phyloP scores from a whole-genome alignment of 2,888 invertebrate species.

The Calliopum simillimum region DNA sequence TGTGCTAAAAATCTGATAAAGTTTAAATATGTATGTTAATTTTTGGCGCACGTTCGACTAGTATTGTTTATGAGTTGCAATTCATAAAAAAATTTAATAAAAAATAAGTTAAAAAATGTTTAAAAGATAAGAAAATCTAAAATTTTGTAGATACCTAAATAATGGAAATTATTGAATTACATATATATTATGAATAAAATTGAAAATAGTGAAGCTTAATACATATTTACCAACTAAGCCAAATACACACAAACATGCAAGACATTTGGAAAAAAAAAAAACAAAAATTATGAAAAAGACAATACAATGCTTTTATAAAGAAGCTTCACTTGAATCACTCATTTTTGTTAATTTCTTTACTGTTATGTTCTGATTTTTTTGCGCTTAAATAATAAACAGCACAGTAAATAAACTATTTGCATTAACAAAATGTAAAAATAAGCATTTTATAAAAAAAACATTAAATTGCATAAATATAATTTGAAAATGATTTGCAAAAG shows the following conservation, averaged over 20 bases:
- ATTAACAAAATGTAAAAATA: no score
- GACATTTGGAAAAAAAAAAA: neutral
- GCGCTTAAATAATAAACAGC: no score
- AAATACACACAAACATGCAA: neutral
- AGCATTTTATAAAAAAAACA: no score
- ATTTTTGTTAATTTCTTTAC: no score
- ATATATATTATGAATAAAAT: neutral
- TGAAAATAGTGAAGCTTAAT: no score
- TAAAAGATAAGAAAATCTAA: neutral
- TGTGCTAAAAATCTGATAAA: neutral
- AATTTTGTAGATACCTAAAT: slow-evolving; percentile 17
- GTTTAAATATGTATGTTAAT: neutral
- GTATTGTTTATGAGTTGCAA: slow-evolving; percentile 1
- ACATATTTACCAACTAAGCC: neutral
- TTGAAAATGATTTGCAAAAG: no score
- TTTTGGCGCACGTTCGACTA: slow-evolving; percentile 3
- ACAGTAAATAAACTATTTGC: no score
- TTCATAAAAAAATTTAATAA: neutral
- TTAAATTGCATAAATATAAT: no score
- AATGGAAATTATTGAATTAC: neutral
- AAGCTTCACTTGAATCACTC: neutral
- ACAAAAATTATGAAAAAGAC: slow-evolving; percentile 15
- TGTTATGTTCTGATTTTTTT: no score
- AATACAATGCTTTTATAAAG: slow-evolving; percentile 21
- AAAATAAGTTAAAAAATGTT: neutral